A percentile compares a stretch with the other conserved stretches of the same genome.
These are phyloP conservation scores for Polypedilum pembai DNA, from an alignment of 1,140 invertebrate species.

Conservation along the genomic window DNA sequence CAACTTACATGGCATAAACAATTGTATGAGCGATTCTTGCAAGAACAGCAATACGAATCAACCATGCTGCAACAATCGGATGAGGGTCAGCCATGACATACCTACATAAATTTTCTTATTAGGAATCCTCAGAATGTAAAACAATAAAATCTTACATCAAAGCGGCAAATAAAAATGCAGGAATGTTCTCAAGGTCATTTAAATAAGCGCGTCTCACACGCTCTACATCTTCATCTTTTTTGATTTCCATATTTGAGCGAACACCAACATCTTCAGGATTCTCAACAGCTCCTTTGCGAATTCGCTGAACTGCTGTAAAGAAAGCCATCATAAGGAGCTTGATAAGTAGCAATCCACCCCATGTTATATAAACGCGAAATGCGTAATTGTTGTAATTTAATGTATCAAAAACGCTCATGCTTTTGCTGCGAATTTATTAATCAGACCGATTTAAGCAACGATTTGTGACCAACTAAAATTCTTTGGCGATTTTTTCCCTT, in stretches of 20 bases:
- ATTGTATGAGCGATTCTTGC: constrained; percentile 53
- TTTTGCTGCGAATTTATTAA: background rate
- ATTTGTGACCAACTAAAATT: constrained; percentile 49
- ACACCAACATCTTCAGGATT: background rate
- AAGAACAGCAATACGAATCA: constrained; percentile 53
- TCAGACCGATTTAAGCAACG: background rate
- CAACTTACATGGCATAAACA: constrained; percentile 46
- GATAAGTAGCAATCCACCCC: background rate
- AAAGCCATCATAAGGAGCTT: background rate
- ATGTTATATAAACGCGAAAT: background rate
- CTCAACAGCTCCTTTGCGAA: background rate
- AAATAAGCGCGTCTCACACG: constrained; percentile 49
- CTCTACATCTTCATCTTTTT: background rate
- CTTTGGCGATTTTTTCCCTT: constrained; percentile 27
- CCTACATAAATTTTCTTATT: background rate
- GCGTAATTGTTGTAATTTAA: background rate
- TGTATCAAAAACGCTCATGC: background rate
- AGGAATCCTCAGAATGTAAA: background rate
- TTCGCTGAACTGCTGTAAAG: background rate
- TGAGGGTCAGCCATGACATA: constrained; percentile 52
- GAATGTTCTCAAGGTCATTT: constrained; percentile 63
- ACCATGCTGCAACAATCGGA: constrained; percentile 45
- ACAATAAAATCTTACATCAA: constrained; percentile 42
- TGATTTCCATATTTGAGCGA: background rate
- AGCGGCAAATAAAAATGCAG: constrained; percentile 54